Percentiles rank a stretch among this genome's conserved stretches.
Conservation (phyloP, 2,888 invertebrate genomes). For the Slavum lentiscoides region DNA sequence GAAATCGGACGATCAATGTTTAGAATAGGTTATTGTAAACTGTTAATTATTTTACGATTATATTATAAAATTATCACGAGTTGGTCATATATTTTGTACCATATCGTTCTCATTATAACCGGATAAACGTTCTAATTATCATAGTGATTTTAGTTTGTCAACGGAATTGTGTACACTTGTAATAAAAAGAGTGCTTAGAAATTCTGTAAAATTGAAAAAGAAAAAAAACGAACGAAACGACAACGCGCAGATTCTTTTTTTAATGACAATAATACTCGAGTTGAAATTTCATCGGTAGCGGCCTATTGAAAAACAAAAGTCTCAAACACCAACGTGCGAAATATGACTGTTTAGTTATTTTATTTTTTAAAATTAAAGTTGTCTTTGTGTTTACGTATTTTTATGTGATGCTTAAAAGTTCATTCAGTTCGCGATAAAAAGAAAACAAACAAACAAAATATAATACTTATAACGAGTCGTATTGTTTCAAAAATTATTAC, state of each 20-base stretch:
- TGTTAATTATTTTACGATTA: too few relatives aligned
- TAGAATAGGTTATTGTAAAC: too few relatives aligned
- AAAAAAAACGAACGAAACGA: neutral
- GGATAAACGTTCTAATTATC: neutral
- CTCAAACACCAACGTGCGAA: neutral
- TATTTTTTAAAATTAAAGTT: neutral
- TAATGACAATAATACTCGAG: neutral
- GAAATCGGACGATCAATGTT: too few relatives aligned
- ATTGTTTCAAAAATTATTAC: constrained; percentile 3
- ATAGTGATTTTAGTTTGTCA: too few relatives aligned
- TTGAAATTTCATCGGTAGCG: neutral
- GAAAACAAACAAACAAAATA: constrained; percentile 4
- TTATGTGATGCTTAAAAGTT: constrained; percentile 10
- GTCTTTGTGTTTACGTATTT: neutral
- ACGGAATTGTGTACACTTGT: too few relatives aligned
- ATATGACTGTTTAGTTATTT: too few relatives aligned
- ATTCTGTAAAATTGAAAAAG: neutral
- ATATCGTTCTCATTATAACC: neutral
- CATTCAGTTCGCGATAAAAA: neutral
- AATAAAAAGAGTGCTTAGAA: too few relatives aligned
- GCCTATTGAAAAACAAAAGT: neutral
- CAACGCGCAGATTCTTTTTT: neutral
- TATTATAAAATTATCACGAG: too few relatives aligned
- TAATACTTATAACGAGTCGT: constrained; percentile 3
- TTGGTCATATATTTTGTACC: too few relatives aligned